Conservation (phyloP, 2,113 vertebrate genomes). For the Pteruthius melanotis region DNA sequence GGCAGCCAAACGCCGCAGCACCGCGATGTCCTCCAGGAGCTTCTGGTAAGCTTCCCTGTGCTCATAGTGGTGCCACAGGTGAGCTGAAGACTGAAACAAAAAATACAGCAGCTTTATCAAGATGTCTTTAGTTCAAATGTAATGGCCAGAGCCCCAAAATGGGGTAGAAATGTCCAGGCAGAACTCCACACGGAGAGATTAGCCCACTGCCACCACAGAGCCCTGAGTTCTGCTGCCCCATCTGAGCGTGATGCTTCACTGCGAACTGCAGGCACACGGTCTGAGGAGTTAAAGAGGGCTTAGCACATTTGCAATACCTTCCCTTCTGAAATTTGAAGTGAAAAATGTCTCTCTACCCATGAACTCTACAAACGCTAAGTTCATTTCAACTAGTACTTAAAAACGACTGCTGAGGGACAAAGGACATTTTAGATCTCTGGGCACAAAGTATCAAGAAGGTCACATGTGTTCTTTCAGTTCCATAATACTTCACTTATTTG, state of each 20-base stretch:
- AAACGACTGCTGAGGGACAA: neutral
- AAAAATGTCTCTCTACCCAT: accelerated
- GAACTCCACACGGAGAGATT: neutral
- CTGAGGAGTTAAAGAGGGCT: neutral
- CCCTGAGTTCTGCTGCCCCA: neutral
- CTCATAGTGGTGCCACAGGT: constrained; percentile 89
- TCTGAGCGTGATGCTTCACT: neutral
- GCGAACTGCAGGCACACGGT: neutral
- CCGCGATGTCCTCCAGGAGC: constrained; percentile 85
- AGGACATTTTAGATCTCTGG: neutral
- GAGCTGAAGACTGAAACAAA: constrained; percentile 80
- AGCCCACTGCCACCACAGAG: neutral
- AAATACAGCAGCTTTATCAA: neutral
- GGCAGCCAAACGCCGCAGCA: constrained; percentile 86
- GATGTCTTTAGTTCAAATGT: neutral
- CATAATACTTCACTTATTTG: neutral
- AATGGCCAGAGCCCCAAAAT: neutral
- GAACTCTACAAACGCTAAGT: neutral
- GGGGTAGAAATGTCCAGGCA: neutral
- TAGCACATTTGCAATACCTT: neutral
- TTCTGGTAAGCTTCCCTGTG: constrained; percentile 92
- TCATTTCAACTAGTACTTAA: neutral
- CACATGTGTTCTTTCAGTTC: neutral
- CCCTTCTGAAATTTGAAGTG: neutral
- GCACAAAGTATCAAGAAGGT: neutral